A percentile compares a stretch with the other conserved stretches of the same genome.
Evolutionary conservation across 23 tunicate genomes (phyloP).

Genomic region (Trididemnum miniatum): DNA sequence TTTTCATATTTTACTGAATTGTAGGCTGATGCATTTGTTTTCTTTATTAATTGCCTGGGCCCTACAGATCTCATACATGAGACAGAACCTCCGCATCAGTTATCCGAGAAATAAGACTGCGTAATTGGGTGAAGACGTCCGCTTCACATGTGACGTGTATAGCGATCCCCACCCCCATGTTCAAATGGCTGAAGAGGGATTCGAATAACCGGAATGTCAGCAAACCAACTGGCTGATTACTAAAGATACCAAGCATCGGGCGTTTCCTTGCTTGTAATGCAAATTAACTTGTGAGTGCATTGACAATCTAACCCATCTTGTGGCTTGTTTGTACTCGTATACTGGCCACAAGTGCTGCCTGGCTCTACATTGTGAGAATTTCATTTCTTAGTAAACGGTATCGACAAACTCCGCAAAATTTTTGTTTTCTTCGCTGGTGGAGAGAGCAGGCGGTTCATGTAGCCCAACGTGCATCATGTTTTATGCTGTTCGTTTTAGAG

Average conservation of each 20-base stretch:
- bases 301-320: too few relatives aligned
- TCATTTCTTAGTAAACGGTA: too few relatives aligned
- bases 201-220: constrained; percentile 26
- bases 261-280: too few relatives aligned
- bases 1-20: not conserved
- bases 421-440: too few relatives aligned
- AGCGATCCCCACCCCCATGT: constrained; percentile 93
- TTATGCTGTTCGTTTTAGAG: too few relatives aligned
- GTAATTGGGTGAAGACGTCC: constrained; percentile 58
- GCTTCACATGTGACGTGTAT: constrained; percentile 73
- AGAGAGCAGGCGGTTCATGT: too few relatives aligned
- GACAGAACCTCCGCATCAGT: constrained; percentile 52
- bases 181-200: constrained; percentile 56
- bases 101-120: constrained; percentile 68
- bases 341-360: too few relatives aligned
- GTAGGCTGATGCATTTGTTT: not conserved
- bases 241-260: constrained; percentile 67
- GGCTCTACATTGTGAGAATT: too few relatives aligned
- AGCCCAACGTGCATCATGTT: too few relatives aligned
- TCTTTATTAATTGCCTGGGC: not conserved
- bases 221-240: constrained; percentile 28
- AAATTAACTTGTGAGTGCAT: too few relatives aligned
- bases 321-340: too few relatives aligned
- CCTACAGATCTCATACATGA: constrained; percentile 66
- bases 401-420: too few relatives aligned